Evolutionary conservation across 30 jellyfish, hydroid and myxozoan genomes (phyloP).

Genomic region (Nemopilema nomurai): DNA sequence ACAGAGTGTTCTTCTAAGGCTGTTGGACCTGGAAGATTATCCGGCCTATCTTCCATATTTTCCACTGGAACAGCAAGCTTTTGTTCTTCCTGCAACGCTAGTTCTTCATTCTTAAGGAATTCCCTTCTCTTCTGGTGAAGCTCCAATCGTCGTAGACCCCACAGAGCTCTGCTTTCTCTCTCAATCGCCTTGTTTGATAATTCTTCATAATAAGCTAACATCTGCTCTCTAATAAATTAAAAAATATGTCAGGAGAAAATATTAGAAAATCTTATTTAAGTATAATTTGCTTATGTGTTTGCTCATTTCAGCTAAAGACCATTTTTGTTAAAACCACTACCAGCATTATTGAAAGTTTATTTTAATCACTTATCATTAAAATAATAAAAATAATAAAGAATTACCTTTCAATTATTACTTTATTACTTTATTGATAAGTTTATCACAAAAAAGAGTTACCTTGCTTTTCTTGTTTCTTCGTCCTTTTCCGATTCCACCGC

Average conservation of each 20-base stretch:
- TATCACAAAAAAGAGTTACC: conserved; percentile 49
- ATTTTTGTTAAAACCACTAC: too few species aligned
- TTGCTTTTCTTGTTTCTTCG: conserved; percentile 62
- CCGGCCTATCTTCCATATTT: neutral
- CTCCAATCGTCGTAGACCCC: conserved; percentile 75
- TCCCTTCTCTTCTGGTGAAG: conserved; percentile 63
- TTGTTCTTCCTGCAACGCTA: conserved; percentile 16
- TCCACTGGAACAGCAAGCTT: neutral
- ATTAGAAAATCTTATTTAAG: too few species aligned
- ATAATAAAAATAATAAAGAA: too few species aligned
- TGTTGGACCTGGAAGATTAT: neutral
- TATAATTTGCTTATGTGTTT: too few species aligned
- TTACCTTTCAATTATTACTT: too few species aligned
- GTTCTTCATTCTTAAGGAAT: conserved; percentile 41
- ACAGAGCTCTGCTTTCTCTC: conserved; percentile 85
- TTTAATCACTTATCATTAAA: too few species aligned
- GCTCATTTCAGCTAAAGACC: too few species aligned
- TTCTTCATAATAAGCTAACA: conserved; percentile 55
- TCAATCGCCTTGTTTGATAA: conserved; percentile 65
- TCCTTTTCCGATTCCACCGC: conserved; percentile 47
- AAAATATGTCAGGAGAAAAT: too few species aligned
- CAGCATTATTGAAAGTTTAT: too few species aligned
- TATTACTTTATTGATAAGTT: too few species aligned
- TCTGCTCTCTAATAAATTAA: conserved; percentile 80
- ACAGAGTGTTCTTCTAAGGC: neutral